Percentiles rank a stretch among this genome's conserved stretches.
Conservation (phyloP, 2,797 vertebrate genomes). For the Melanotaenia nigrans region DNA sequence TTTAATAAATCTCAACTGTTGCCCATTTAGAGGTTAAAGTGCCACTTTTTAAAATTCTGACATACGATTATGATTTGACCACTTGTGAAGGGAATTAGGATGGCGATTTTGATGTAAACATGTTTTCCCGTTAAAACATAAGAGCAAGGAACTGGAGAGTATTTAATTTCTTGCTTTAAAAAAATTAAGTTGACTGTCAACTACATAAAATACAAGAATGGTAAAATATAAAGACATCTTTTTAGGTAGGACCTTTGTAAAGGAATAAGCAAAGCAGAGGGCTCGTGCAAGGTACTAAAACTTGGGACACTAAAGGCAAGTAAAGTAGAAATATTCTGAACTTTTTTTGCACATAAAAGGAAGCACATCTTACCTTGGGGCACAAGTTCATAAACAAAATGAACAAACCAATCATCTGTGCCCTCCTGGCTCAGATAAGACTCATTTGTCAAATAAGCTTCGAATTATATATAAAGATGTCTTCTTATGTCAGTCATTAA, state of each 20-base stretch:
- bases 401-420: constrained; percentile 24
- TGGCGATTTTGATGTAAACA: constrained; percentile 71
- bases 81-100: constrained; percentile 36
- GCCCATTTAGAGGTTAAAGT: constrained; percentile 39
- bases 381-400: constrained; percentile 25
- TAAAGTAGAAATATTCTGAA: constrained; percentile 34
- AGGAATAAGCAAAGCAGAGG: constrained; percentile 28
- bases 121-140: constrained; percentile 45
- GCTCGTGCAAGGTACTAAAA: constrained; percentile 44
- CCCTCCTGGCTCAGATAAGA: constrained; percentile 36
- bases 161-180: constrained; percentile 19
- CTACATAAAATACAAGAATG: constrained; percentile 43
- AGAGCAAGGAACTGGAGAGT: constrained; percentile 28
- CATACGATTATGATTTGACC: constrained; percentile 36
- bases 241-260: constrained; percentile 31
- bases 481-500: constrained; percentile 12
- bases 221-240: constrained; percentile 9
- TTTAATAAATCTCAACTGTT: constrained; percentile 51
- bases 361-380: constrained; percentile 14
- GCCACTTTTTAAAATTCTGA: constrained; percentile 20
- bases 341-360: constrained; percentile 9
- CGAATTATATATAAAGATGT: constrained; percentile 10
- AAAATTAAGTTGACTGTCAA: constrained; percentile 41
- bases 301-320: constrained; percentile 37
- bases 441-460: constrained; percentile 28